Conservation (phyloP, 2,113 vertebrate genomes). For the Marmota monax region DNA sequence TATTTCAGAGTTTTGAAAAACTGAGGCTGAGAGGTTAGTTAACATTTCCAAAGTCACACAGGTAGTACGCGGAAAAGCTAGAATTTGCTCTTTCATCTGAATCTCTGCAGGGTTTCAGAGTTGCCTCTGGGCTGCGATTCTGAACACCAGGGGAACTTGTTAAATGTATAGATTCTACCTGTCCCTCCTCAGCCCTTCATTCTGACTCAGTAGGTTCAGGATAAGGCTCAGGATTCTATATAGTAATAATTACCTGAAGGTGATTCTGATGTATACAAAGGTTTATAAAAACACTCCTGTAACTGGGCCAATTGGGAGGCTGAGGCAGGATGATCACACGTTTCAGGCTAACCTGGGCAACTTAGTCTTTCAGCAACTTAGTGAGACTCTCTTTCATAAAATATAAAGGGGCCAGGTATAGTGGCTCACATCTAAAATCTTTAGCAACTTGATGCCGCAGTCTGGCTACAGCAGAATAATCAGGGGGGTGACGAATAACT, state of each 20-base stretch:
- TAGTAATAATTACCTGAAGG: not conserved
- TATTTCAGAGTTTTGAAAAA: conserved; percentile 22
- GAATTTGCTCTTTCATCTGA: conserved; percentile 24
- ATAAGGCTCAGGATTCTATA: not conserved
- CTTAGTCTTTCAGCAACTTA: too few relatives aligned
- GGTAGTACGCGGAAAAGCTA: not conserved
- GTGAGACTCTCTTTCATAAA: too few relatives aligned
- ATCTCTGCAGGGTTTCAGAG: not conserved
- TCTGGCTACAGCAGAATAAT: too few relatives aligned
- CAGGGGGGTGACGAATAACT: too few relatives aligned
- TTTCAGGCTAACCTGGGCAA: too few relatives aligned
- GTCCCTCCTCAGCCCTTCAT: not conserved
- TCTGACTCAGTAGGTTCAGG: not conserved
- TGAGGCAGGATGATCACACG: too few relatives aligned
- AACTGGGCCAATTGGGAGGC: too few relatives aligned
- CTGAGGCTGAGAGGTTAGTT: not conserved
- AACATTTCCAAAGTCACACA: not conserved
- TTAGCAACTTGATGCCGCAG: too few relatives aligned
- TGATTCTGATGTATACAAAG: not conserved
- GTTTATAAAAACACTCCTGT: not conserved
- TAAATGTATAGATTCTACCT: not conserved
- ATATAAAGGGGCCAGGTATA: too few relatives aligned
- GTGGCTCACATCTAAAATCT: too few relatives aligned
- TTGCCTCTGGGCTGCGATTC: not conserved
- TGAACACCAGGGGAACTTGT: not conserved